Evolutionary conservation across 1,140 invertebrate genomes (phyloP), one percentile per base, ranked within the genome.

Genomic region (Frieseomelitta varia): DNA sequence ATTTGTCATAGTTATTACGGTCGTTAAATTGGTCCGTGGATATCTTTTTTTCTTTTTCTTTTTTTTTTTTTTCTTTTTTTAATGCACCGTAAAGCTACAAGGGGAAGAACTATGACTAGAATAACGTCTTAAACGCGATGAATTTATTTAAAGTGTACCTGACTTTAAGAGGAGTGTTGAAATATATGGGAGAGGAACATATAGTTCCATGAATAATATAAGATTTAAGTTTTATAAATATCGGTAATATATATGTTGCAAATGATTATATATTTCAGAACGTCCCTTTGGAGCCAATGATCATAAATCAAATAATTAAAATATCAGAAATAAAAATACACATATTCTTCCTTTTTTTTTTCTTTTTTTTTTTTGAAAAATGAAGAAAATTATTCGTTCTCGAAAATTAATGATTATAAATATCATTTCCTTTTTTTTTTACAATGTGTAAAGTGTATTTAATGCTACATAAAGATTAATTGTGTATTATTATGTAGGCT

Each of bases 121-220:
- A 39, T 71, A 55, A 77, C n/a, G 6, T 51, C 63, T 82, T 76
- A 77, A 73, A 82, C 34, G 73, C 81, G 53, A 81, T 56, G 79
- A 71, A 80, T 83, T 90, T 87, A 90, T 92, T 93, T 91, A 81
- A 92, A 91, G 90, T 92, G 93, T 94, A 93, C 93, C 93, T 94
- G 93, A 92, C 90, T 87, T 91, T 87, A 88, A 87, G 81, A 88
- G 86, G 77, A 68, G 92, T 84, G 85, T 87, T 81, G 53, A 89
- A 92, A 86, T 87, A 74, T 91, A 85, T 58, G 79, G 56, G 47
- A 63, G 17, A 86, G 72, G 84, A 85, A 90, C 61, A 87, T 82
- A 77, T 82, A 84, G 75, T 75, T 73, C 69, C 78, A 58, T 84
- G 83, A 85, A 78, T 79, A 73, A 81, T 81, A 73, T 87, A 88